phyloP scores from a whole-genome alignment of 2,797 vertebrate genomes.

The Dipus sagitta region DNA sequence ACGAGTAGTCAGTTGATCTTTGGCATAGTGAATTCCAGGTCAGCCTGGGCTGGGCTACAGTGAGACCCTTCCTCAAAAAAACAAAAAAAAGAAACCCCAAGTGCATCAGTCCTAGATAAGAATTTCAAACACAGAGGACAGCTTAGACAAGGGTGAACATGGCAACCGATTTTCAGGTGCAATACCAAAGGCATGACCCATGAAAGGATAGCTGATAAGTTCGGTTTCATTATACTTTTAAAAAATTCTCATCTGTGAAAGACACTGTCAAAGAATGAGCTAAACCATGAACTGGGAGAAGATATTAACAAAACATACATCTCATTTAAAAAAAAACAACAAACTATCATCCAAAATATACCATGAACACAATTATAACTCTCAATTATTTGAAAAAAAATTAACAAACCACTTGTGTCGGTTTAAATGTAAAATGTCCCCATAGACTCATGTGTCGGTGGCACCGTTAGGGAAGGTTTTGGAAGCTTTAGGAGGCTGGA shows the following conservation, averaged over 20 bases:
- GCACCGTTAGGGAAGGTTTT: no score
- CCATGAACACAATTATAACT: neutral
- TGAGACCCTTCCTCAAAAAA: no score
- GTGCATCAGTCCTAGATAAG: neutral
- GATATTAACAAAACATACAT: neutral
- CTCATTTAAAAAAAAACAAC: neutral
- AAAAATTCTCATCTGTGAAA: neutral
- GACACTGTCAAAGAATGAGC: neutral
- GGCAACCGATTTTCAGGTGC: neutral
- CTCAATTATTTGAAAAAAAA: neutral
- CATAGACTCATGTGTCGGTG: no score
- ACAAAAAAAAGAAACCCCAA: neutral
- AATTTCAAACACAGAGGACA: neutral
- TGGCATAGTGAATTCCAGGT: no score
- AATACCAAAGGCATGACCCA: neutral
- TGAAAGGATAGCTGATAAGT: neutral
- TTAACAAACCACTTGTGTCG: neutral
- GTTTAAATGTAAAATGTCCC: no score
- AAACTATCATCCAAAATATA: neutral
- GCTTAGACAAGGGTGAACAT: neutral
- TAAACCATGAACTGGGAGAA: neutral
- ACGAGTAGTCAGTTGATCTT: neutral
- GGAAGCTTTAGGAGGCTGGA: no score
- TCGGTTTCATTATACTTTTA: neutral
- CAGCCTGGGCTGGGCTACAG: no score